Conservation (phyloP, 92 coral and sea anemone species). For the Epizoanthus stellaris region DNA sequence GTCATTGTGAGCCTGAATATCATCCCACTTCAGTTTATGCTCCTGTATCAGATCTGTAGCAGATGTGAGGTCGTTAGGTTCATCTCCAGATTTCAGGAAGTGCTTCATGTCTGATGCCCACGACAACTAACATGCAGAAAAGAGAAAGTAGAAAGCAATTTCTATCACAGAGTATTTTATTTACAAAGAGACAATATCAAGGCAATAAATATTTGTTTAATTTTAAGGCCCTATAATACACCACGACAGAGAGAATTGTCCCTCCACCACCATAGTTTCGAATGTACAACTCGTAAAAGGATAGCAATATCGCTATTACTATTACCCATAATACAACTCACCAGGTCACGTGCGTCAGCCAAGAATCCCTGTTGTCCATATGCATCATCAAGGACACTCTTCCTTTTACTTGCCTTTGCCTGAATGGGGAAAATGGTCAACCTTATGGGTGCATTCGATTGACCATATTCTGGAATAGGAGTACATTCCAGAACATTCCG, state of each 20-base stretch:
- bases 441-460: too few relatives aligned
- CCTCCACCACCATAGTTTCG: too few relatives aligned
- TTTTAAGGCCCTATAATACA: too few relatives aligned
- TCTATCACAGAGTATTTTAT: neutral
- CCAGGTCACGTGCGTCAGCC: constrained; percentile 94
- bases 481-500: too few relatives aligned
- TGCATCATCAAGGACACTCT: constrained; percentile 82
- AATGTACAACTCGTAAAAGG: too few relatives aligned
- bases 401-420: constrained; percentile 80
- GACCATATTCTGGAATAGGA: too few relatives aligned
- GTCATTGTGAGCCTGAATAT: constrained; percentile 85
- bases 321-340: constrained; percentile 25
- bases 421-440: constrained; percentile 33
- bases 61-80: constrained; percentile 77
- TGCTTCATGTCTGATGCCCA: constrained; percentile 84
- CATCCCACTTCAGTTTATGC: constrained; percentile 84
- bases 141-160: neutral
- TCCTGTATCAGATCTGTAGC: constrained; percentile 84
- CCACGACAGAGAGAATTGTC: too few relatives aligned
- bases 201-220: too few relatives aligned
- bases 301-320: too few relatives aligned
- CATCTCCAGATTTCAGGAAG: constrained; percentile 73
- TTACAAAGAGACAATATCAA: too few relatives aligned
- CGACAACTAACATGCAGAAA: constrained; percentile 62
- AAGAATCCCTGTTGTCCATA: constrained; percentile 97